Evolutionary conservation across 2,797 vertebrate genomes (phyloP), one percentile per base, ranked within the genome.

Genomic region (Pipistrellus kuhlii): DNA sequence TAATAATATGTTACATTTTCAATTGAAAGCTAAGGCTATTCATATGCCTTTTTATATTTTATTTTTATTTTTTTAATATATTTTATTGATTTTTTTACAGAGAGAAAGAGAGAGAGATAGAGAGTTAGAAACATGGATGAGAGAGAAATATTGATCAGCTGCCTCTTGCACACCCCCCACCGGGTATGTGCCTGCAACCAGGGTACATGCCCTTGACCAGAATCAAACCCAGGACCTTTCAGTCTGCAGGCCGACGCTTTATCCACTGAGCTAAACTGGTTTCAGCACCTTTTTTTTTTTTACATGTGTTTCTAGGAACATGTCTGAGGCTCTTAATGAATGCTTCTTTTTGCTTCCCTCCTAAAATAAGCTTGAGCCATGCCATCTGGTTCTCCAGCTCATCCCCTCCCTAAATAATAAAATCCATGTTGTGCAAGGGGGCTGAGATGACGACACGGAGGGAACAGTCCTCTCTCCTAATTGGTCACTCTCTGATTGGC

Each of bases 391-490:
- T 68, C 46, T 68, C 2, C 4, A 0, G 18, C 14, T 18, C 46
- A 23, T n/a, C 14, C 46, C 3, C 14, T 84, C 48, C 27, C 8
- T 46, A 86, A 32, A 62, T 73, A 85, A 73, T 51, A 53, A 92
- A 92, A 64, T 23, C 51, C 18, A 5, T 15, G 14, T 25, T 25
- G 20, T 44, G 23, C 46, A 68, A 9, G 32, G 14, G 44, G 6
- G n/a, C 53, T 4, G 1, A 6, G 48, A 14, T 69, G 25, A 30
- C 11, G 0, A 10, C 41, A 1, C n/a, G 0, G 0, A 51, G 62
- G n/a, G 38, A n/a, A 62, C 3, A 38, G 51, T 53, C 21, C 25
- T 55, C 2, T 25, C 27, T 18, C 1, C 32, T 78, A 13, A 8
- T 30, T 13, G 51, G n/a, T 38, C 3, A 0, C 59, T 55, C 68